Percentiles rank a stretch among this genome's conserved stretches.
phyloP scores from a whole-genome alignment of 2,888 invertebrate species.

The Ennomos fuscantarius region DNA sequence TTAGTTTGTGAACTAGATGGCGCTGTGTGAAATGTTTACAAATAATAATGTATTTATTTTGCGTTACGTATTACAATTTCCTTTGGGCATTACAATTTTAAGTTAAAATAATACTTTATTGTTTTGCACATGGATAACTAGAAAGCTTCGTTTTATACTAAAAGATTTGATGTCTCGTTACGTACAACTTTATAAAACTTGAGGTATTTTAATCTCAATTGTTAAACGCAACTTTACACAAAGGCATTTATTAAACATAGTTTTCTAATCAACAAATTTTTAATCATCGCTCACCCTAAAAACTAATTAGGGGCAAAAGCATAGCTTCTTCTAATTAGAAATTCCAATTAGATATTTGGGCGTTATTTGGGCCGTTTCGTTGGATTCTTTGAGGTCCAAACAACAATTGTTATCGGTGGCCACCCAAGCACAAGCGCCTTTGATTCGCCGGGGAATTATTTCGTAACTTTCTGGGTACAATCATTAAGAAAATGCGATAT shows the following conservation, averaged over 20 bases:
- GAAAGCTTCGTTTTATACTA: too few species aligned
- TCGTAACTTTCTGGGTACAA: slow-evolving; percentile 48
- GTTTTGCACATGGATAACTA: too few species aligned
- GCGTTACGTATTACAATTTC: too few species aligned
- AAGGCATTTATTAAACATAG: slow-evolving; percentile 32
- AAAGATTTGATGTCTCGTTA: background rate
- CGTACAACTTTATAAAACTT: background rate
- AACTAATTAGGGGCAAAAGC: slow-evolving; percentile 69
- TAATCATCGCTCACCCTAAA: slow-evolving; percentile 56
- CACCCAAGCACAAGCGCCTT: slow-evolving; percentile 68
- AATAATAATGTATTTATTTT: too few species aligned
- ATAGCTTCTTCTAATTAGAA: slow-evolving; percentile 73
- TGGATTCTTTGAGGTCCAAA: slow-evolving; percentile 70
- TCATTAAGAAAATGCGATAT: slow-evolving; percentile 13
- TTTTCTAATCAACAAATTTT: slow-evolving; percentile 45
- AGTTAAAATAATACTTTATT: too few species aligned
- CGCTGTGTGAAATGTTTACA: too few species aligned
- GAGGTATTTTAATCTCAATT: slow-evolving; percentile 10
- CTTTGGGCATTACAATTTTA: too few species aligned
- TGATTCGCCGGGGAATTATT: slow-evolving; percentile 67
- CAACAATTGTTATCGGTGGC: slow-evolving; percentile 78
- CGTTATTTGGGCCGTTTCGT: slow-evolving; percentile 30
- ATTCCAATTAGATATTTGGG: slow-evolving; percentile 82
- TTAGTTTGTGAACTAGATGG: too few species aligned
- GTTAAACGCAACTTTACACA: slow-evolving; percentile 1